phyloP scores from a whole-genome alignment of 2,888 invertebrate species.

The Euzetes globulus region DNA sequence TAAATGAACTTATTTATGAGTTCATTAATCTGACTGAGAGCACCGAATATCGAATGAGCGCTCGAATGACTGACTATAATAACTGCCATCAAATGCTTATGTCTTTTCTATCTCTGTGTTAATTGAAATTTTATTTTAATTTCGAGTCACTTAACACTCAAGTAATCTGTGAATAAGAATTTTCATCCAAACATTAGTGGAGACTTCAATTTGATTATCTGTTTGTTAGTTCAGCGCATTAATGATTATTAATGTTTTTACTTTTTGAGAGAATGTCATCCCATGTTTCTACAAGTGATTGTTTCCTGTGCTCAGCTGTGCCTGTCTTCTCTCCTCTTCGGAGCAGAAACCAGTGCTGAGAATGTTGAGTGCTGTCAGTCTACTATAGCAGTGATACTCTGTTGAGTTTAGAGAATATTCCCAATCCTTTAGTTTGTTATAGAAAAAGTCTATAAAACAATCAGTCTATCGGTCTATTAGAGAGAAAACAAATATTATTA shows the following conservation, averaged over 20 bases:
- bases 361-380: background rate
- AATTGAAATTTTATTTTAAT: background rate
- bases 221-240: background rate
- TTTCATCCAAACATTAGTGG: no score
- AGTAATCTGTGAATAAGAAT: no score
- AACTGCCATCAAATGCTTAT: background rate
- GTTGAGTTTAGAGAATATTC: conserved; percentile 3
- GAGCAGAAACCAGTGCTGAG: background rate
- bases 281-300: conserved; percentile 14
- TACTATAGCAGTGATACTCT: background rate
- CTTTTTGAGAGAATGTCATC: background rate
- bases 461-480: background rate
- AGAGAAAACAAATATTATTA: conserved; percentile 11
- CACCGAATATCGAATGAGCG: background rate
- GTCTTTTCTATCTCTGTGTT: background rate
- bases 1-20: background rate
- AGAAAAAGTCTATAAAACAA: background rate
- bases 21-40: conserved; percentile 8
- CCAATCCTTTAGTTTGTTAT: background rate
- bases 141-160: background rate
- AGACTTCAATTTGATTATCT: no score
- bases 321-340: background rate
- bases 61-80: no score
- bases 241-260: conserved; percentile 6
- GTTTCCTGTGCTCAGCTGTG: background rate